Percentiles rank a stretch among this genome's conserved stretches.
These are phyloP conservation scores for Sphenopsis melanotis DNA, from an alignment of 2,797 vertebrate genomes.

Conservation along the genomic window DNA sequence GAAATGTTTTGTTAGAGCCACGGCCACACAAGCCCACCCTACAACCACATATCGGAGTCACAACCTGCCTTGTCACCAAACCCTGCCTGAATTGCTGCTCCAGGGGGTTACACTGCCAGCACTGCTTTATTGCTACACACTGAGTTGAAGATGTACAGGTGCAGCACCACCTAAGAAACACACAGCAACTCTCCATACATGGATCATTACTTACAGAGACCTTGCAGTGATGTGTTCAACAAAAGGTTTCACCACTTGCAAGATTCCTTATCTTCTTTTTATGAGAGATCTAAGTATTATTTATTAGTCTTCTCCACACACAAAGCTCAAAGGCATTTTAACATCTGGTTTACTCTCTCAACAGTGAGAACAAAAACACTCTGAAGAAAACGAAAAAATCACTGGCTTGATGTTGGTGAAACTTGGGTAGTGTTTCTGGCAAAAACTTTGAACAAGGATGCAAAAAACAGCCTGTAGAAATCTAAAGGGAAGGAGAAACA, in stretches of 20 bases:
- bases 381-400: not conserved
- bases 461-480: not conserved
- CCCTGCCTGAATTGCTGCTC: rapidly evolving
- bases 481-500: not conserved
- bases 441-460: not conserved
- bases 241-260: not conserved
- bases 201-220: not conserved
- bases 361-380: not conserved
- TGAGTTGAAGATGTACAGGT: not conserved
- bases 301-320: constrained; percentile 16
- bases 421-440: not conserved
- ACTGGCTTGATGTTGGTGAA: not conserved
- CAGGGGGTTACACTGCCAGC: not conserved
- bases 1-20: not conserved
- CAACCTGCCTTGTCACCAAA: not conserved
- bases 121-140: not conserved
- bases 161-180: not conserved
- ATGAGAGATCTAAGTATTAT: not conserved
- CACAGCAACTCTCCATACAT: not conserved
- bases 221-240: not conserved
- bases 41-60: not conserved
- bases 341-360: constrained; percentile 8
- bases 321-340: constrained; percentile 17
- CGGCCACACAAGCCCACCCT: not conserved
- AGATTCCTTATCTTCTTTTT: not conserved